Evolutionary conservation across 2,113 vertebrate genomes (phyloP), one percentile per base, ranked within the genome.

Genomic region (Otolemur garnettii): DNA sequence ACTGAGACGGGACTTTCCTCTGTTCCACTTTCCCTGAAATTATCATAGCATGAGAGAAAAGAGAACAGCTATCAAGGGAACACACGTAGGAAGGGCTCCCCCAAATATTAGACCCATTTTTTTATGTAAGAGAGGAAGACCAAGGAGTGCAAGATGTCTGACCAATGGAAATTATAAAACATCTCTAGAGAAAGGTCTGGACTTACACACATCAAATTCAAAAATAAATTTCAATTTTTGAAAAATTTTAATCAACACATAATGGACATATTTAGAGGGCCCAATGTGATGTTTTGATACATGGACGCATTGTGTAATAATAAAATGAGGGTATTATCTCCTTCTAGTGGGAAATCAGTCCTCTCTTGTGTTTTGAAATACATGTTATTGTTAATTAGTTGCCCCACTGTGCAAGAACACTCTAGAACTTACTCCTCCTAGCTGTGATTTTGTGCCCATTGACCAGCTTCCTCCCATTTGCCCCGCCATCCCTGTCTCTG

Each of bases 21-120:
- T 81, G 85, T 75, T 22, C 1, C 9, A 4, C 22, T 35, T 71
- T 53, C 30, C 55, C 68, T 66, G 11, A 82, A 62, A 85, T 55
- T 77, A 26, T 53, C 77, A 71, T 45, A n/a, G n/a, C 50, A 71
- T 90, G 28, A 10, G 10, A 94, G 72, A 91, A 91, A 91, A 74
- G 66, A 81, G 68, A 91, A 68, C 12, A 28, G 1, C n/a, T 75
- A 60, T 33, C 30, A 72, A 74, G 19, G 12, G 7, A 80, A 59
- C 13, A 30, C n/a, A 71, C 8, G 38, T 81, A 74, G 18, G 4
- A 82, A n/a, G 21, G 59, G 33, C 82, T 57, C 66, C 64, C 42
- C 35, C 28, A 91, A 85, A 45, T 82, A 66, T 55, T 81, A 69
- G 18, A n/a, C 35, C 22, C 19, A 66, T 60, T 35, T 91, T 91